Evolutionary conservation across 2,888 invertebrate genomes (phyloP), one percentile per base, ranked within the genome.

Genomic region (Tanytarsus gracilentus): DNA sequence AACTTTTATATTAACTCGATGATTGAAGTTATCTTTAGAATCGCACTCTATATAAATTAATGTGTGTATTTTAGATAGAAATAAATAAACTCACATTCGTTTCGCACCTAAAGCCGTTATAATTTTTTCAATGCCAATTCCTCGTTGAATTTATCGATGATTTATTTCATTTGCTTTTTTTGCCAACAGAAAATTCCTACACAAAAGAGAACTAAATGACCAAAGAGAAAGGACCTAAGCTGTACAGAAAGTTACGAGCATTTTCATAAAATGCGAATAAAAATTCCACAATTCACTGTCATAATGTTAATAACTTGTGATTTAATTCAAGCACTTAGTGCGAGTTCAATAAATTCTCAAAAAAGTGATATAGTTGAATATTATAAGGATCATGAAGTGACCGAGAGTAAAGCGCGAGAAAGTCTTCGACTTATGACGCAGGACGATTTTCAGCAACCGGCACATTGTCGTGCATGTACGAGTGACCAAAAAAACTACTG

Each of bases 401-500:
- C 36, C 3, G 60, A 60, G 18, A 49, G 25, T 7, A 23, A 50
- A 25, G 60, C 60, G 18, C 23, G 60, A 21, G 60, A 60, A 8
- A 50, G 40, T 50, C 26, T 60, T 1, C 18, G 23, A 1, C 9
- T 23, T 4, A 33, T 60, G 36, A 25, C 4, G 9, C 11, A 49
- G 11, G 48, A 39, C 9, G 60, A 60, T 16, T 60, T 50, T 21
- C 4, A 33, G 16, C 23, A 64, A 27, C 63, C 63, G 9, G 67
- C 67, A 51, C 67, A 66, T 58, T 72, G 72, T 64, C 68, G 66
- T 50, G 66, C 66, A 14, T 73, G 73, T 62, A 66, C 67, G 11
- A 44, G 66, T 21, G 66, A 67, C 30, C 67, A 69, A 21, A 65
- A 68, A 64, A 69, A 68, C 63, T 74, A 74, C 64, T 74, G 73